Base-by-base conservation (phyloP, 2,888 invertebrate species). In the Lasioglossum lativentre region DNA sequence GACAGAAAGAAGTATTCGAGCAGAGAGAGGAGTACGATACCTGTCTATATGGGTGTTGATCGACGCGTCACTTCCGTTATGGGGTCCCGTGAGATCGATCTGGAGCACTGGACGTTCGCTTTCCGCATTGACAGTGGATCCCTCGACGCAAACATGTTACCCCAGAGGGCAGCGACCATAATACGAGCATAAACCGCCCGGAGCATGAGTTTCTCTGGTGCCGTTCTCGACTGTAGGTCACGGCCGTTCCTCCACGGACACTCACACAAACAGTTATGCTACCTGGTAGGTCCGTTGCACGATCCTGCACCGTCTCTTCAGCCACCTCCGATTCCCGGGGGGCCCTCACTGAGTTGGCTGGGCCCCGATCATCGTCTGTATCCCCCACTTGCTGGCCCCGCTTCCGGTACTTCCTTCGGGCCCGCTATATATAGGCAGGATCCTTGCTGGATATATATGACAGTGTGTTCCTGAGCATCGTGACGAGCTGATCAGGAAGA, bases 401-500 rank as follows among this genome's bases (percentile, higher is more conserved):
- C 80, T 88, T 93, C 92, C 91, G 92, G 90, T 91, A 92, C 89
- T 92, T 92, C 92, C 91, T 91, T 90, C 87, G 83, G 85, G 76
- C 84, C 85, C 85, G 86, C 91, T 92, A 94, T 94, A 94, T 94
- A 95, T 92, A 94, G 92, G 88, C 89, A 91, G 91, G 88, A 83
- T 87, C 86, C 88, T 87, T 85, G 89, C 89, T 86, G 91, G 92
- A 93, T 94, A 93, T 94, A 93, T 94, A 93, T 94, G 92, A 93
- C 93, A 94, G 95, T 94, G 91, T 92, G 89, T 91, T 68, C 79
- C 83, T 76, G 75, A 30, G 80, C 80, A 83, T 70, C 79, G 86
- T 73, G 63, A 80, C 63, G 86, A 82, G 85, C 80, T 83, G 85
- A 87, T 42, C 78, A 71, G 76, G 75, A 87, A 80, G 80, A 82